These are phyloP conservation scores for Poeciliopsis turrubarensis DNA, from an alignment of 2,113 vertebrate genomes.

Conservation along the genomic window DNA sequence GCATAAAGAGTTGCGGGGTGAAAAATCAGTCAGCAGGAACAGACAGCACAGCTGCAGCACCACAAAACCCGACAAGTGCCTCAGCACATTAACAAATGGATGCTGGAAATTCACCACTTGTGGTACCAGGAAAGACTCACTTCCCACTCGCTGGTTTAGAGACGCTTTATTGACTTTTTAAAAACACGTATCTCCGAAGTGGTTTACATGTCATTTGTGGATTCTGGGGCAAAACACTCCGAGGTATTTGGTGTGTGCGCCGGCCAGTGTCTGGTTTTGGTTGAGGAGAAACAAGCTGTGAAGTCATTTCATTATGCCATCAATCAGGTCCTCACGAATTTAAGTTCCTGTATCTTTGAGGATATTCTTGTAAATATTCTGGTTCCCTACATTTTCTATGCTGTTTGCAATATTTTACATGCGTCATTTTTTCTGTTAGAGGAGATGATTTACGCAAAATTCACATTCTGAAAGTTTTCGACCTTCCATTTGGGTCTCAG, in stretches of 20 bases:
- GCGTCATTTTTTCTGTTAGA: too few species aligned
- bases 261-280: neutral
- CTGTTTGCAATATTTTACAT: too few species aligned
- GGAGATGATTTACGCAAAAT: too few species aligned
- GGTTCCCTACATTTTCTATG: too few species aligned
- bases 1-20: conserved; percentile 1
- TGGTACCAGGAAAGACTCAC: neutral
- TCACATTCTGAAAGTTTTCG: too few species aligned
- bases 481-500: too few species aligned
- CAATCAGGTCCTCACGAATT: too few species aligned
- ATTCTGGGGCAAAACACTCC: neutral
- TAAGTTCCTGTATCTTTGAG: too few species aligned
- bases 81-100: neutral
- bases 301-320: too few species aligned
- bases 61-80: neutral
- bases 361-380: too few species aligned
- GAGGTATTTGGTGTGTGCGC: neutral
- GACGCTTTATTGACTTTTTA: neutral
- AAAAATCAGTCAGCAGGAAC: neutral
- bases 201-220: neutral
- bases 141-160: neutral
- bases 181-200: neutral
- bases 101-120: neutral
- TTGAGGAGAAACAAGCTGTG: neutral
- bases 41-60: neutral